These are phyloP conservation scores for Enteromius trimaculatus DNA, from an alignment of 2,797 vertebrate species.

Conservation along the genomic window DNA sequence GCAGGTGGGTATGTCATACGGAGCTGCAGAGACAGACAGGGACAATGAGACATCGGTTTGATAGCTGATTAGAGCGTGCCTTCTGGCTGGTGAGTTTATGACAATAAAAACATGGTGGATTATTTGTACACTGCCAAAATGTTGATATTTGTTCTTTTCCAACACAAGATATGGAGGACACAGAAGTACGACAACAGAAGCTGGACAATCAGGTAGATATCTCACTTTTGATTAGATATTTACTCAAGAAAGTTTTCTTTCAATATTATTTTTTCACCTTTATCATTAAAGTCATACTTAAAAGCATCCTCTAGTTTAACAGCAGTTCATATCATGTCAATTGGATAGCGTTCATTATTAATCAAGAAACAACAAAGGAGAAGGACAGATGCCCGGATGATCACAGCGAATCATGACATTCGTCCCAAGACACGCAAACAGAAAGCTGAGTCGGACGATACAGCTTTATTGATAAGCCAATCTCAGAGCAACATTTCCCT, in stretches of 20 bases:
- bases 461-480: constrained; percentile 75
- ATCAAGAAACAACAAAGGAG: constrained; percentile 88
- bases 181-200: constrained; percentile 77
- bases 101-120: background rate
- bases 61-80: constrained; percentile 37
- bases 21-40: constrained; percentile 8
- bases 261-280: background rate
- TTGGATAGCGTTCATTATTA: constrained; percentile 77
- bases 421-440: constrained; percentile 73
- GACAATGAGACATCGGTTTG: constrained; percentile 38
- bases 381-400: constrained; percentile 84
- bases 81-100: constrained; percentile 4
- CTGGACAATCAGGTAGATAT: constrained; percentile 80
- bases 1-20: constrained; percentile 73
- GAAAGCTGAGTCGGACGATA: constrained; percentile 74
- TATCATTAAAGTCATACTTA: background rate
- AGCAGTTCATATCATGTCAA: background rate
- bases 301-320: background rate
- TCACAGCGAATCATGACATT: constrained; percentile 81
- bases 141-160: background rate
- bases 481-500: constrained; percentile 78
- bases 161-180: constrained; percentile 73
- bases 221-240: background rate
- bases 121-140: background rate
- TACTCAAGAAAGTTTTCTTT: background rate